A percentile compares a stretch with the other conserved stretches of the same genome.
Evolutionary conservation across 2,888 invertebrate species (phyloP).

Genomic region (Tethea ocularis): DNA sequence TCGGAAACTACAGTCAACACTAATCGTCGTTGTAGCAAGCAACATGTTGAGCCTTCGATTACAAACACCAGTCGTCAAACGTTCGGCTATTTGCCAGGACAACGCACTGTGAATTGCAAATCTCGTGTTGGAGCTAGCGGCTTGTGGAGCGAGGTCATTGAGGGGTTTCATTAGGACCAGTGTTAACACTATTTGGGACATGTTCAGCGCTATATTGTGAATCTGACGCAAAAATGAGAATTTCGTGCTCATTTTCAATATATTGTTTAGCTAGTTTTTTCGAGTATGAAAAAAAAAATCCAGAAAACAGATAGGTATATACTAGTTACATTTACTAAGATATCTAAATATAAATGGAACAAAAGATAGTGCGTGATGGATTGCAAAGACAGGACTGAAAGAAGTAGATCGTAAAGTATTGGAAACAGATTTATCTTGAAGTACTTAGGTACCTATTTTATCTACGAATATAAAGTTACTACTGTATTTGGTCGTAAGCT

Average conservation of each 20-base stretch:
- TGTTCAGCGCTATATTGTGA: constrained; percentile 1
- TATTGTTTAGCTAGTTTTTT: neutral
- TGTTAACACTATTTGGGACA: constrained; percentile 12
- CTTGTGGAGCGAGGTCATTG: constrained; percentile 14
- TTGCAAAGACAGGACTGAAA: constrained; percentile 1
- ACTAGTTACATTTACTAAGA: too few species aligned
- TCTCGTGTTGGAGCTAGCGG: constrained; percentile 28
- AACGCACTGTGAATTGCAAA: constrained; percentile 56
- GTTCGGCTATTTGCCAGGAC: constrained; percentile 50
- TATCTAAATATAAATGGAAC: constrained; percentile 5
- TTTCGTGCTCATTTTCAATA: neutral
- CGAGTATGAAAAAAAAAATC: too few species aligned
- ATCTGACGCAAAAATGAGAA: constrained; percentile 2
- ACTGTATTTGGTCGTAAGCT: neutral
- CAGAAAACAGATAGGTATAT: too few species aligned
- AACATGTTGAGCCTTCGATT: constrained; percentile 53
- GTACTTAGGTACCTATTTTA: neutral
- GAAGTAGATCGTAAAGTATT: constrained; percentile 5
- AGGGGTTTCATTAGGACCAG: constrained; percentile 13
- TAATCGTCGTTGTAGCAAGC: constrained; percentile 37
- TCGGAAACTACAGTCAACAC: constrained; percentile 34
- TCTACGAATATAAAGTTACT: neutral
- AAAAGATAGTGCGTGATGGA: constrained; percentile 3
- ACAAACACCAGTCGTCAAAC: constrained; percentile 49
- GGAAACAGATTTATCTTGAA: constrained; percentile 5